These are phyloP conservation scores for Chrysaora quinquecirrha DNA, from an alignment of 30 jellyfish, hydroid and myxozoan species.

Conservation along the genomic window DNA sequence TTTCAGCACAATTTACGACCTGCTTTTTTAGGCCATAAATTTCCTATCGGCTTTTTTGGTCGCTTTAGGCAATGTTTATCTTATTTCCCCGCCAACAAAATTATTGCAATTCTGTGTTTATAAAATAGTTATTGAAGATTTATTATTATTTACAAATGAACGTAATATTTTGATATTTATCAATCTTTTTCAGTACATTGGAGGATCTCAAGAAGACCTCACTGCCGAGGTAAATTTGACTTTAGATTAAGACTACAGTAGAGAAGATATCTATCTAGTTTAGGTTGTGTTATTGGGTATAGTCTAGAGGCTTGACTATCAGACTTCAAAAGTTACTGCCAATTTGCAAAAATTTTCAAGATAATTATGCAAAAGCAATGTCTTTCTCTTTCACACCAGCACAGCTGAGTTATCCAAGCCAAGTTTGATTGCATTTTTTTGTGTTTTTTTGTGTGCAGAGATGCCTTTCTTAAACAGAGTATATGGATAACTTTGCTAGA, in stretches of 20 bases:
- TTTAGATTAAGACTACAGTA: not conserved
- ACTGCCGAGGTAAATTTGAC: slow-evolving; percentile 61
- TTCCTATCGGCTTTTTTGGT: not conserved
- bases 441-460: no score
- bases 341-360: no score
- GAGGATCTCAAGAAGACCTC: slow-evolving; percentile 76
- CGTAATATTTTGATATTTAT: no score
- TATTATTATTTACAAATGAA: no score
- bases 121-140: no score
- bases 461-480: no score
- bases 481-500: no score
- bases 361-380: not conserved
- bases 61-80: not conserved
- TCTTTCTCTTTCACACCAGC: no score
- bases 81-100: not conserved
- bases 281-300: not conserved
- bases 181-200: slow-evolving; percentile 36
- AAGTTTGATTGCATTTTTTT: no score
- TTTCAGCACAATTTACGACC: not conserved
- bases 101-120: not conserved
- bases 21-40: slow-evolving; percentile 11
- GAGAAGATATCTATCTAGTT: no score
- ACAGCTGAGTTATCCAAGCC: no score
- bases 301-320: not conserved
- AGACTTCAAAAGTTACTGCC: no score